Conservation (phyloP, 92 coral and sea anemone species). For the Pocillopora grandis region DNA sequence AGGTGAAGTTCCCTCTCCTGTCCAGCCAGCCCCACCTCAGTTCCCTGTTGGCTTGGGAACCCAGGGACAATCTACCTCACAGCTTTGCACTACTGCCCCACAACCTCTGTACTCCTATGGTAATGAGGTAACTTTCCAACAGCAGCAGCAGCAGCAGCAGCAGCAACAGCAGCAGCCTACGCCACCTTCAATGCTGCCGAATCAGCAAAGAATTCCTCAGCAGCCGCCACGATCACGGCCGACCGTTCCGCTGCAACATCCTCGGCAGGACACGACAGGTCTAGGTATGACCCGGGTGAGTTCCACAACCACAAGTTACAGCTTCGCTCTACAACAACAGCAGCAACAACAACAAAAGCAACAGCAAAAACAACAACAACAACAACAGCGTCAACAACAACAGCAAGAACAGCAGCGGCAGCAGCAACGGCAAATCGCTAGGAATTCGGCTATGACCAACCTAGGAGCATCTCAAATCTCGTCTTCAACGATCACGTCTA, state of each 20-base stretch:
- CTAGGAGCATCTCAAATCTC: slow-evolving; percentile 1
- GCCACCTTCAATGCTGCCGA: background rate
- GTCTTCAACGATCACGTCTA: slow-evolving; percentile 2
- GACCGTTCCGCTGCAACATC: slow-evolving; percentile 28
- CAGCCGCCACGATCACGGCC: slow-evolving; percentile 25
- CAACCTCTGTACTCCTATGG: slow-evolving; percentile 1
- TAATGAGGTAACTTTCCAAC: slow-evolving; percentile 20
- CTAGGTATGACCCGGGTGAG: slow-evolving; percentile 39
- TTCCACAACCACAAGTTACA: slow-evolving; percentile 50
- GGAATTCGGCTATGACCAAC: slow-evolving; percentile 9
- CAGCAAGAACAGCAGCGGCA: slow-evolving; percentile 33
- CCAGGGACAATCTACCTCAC: slow-evolving; percentile 16
- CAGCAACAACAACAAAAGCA: slow-evolving; percentile 42
- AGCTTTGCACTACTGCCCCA: slow-evolving; percentile 8
- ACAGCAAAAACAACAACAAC: slow-evolving; percentile 46
- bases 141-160: slow-evolving; percentile 36
- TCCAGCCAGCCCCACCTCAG: slow-evolving; percentile 14
- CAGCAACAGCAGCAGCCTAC: slow-evolving; percentile 33
- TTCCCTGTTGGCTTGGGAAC: background rate
- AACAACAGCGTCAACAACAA: slow-evolving; percentile 25
- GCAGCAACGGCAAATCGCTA: slow-evolving; percentile 29
- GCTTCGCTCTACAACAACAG: slow-evolving; percentile 37
- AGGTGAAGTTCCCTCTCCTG: background rate
- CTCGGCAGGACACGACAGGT: slow-evolving; percentile 17
- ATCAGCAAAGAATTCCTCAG: background rate